Evolutionary conservation across 1,140 invertebrate genomes (phyloP).

Genomic region (Pollicipes pollicipes): DNA sequence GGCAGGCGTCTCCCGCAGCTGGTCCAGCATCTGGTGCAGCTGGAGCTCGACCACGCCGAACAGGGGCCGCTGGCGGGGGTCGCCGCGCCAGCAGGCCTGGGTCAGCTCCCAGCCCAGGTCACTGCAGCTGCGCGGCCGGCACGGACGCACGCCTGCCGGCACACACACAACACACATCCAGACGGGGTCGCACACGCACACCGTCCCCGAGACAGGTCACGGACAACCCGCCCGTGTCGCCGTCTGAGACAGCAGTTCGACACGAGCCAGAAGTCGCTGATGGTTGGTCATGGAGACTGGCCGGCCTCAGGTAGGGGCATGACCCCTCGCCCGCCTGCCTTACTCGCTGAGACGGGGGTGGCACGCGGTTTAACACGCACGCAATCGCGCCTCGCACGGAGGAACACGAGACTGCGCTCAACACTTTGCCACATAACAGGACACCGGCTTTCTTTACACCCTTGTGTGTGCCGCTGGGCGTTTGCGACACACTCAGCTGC

Average conservation of each 20-base stretch:
- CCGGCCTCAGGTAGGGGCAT: constrained; percentile 2
- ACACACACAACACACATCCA: too few species aligned
- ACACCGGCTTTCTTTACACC: too few species aligned
- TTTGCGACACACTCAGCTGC: too few species aligned
- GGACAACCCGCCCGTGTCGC: too few species aligned
- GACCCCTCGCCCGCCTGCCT: constrained; percentile 6
- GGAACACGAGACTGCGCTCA: too few species aligned
- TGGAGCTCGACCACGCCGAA: constrained; percentile 54
- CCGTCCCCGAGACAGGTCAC: constrained; percentile 19
- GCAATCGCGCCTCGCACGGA: too few species aligned
- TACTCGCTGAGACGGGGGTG: too few species aligned
- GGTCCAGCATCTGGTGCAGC: constrained; percentile 54
- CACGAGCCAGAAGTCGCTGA: neutral
- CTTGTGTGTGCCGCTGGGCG: too few species aligned
- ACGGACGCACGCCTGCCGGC: constrained; percentile 42
- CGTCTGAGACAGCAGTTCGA: too few species aligned
- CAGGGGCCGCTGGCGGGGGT: constrained; percentile 51
- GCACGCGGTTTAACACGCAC: too few species aligned
- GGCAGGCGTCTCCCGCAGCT: constrained; percentile 66
- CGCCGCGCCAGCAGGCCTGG: constrained; percentile 65
- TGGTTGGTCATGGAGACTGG: neutral
- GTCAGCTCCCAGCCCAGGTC: constrained; percentile 68
- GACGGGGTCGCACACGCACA: constrained; percentile 38
- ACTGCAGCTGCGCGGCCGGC: constrained; percentile 51
- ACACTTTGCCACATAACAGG: too few species aligned